Evolutionary conservation across 1,140 invertebrate genomes (phyloP).

Genomic region (Cydia amplana): DNA sequence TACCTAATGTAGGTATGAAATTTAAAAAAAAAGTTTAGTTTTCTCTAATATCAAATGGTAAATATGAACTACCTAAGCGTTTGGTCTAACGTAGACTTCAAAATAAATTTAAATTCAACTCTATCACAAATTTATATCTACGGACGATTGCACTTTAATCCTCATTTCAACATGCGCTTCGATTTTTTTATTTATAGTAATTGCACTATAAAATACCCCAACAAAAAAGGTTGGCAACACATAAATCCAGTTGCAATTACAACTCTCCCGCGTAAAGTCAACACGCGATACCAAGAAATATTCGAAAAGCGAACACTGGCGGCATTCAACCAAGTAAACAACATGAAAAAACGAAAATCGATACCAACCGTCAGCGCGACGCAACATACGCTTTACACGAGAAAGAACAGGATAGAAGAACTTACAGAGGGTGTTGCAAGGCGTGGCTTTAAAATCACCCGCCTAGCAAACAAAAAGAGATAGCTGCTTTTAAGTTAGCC

Average conservation of each 20-base stretch:
- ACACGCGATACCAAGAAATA: conserved; percentile 49
- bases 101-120: background rate
- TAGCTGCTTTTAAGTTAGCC: conserved; percentile 32
- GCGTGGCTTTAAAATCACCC: conserved; percentile 45
- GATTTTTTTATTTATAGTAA: conserved; percentile 22
- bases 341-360: conserved; percentile 54
- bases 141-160: background rate
- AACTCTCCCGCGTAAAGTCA: conserved; percentile 49
- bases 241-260: conserved; percentile 49
- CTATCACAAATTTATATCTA: background rate
- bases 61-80: too few species aligned
- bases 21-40: too few species aligned
- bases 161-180: background rate
- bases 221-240: conserved; percentile 33
- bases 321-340: conserved; percentile 68
- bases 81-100: background rate
- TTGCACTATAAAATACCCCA: conserved; percentile 27
- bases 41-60: too few species aligned
- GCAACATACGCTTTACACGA: conserved; percentile 38
- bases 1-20: too few species aligned
- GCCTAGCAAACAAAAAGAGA: conserved; percentile 36
- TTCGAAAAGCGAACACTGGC: conserved; percentile 43
- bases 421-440: conserved; percentile 43
- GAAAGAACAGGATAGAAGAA: conserved; percentile 45
- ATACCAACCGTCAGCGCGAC: conserved; percentile 55